A percentile compares a stretch with the other conserved stretches of the same genome.
These are phyloP conservation scores for Ceuthmochares aereus DNA, from an alignment of 2,113 vertebrate species.

Conservation along the genomic window DNA sequence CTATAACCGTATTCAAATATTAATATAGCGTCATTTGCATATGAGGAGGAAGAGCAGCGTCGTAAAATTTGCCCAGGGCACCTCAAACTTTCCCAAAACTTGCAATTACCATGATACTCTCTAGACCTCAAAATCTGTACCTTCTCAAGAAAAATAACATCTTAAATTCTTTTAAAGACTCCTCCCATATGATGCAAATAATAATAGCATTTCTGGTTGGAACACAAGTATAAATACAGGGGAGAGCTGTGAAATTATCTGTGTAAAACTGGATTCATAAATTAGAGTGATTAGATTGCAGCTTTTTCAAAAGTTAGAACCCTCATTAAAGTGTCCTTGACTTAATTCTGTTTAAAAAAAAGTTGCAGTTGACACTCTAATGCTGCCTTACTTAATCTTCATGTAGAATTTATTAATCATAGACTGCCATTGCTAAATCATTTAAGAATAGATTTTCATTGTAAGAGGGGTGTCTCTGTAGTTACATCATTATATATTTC, in stretches of 20 bases:
- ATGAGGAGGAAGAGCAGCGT: background rate
- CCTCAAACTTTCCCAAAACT: background rate
- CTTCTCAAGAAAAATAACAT: background rate
- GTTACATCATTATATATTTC: slow-evolving; percentile 59
- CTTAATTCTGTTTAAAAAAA: slow-evolving; percentile 44
- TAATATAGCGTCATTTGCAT: background rate
- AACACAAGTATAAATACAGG: background rate
- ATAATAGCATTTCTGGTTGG: background rate
- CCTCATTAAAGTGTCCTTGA: slow-evolving; percentile 45
- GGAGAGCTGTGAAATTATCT: background rate
- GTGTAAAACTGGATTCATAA: slow-evolving; percentile 33
- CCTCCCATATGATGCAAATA: background rate
- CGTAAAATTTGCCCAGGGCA: background rate
- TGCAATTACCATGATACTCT: background rate
- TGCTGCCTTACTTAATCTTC: slow-evolving; percentile 72
- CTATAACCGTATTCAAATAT: background rate
- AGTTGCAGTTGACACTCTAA: slow-evolving; percentile 56
- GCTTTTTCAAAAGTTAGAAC: slow-evolving; percentile 34
- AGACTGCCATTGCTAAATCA: slow-evolving; percentile 72
- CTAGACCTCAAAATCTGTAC: background rate
- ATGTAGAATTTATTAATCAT: slow-evolving; percentile 78
- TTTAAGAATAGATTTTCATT: slow-evolving; percentile 76
- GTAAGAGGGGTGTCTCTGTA: slow-evolving; percentile 42
- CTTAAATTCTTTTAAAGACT: background rate
- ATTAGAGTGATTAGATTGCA: slow-evolving; percentile 34